Conservation (phyloP, 2,888 invertebrate genomes). For the Dynastes hyllus region DNA sequence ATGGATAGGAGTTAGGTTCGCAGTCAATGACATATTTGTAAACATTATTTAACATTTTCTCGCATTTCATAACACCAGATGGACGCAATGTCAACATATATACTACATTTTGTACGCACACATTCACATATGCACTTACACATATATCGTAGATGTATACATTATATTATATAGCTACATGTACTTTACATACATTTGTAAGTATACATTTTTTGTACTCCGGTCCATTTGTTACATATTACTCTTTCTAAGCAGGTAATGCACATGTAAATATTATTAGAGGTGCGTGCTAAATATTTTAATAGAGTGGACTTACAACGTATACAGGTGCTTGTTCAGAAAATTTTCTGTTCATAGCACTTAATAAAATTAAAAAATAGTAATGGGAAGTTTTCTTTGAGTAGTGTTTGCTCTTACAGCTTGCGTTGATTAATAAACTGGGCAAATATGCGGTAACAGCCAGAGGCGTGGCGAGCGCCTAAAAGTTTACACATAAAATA, state of each 20-base stretch:
- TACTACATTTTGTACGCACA: slow-evolving; percentile 16
- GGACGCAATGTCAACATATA: slow-evolving; percentile 41
- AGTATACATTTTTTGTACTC: neutral
- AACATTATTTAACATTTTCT: slow-evolving; percentile 50
- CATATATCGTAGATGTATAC: too few species aligned
- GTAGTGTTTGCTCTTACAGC: too few species aligned
- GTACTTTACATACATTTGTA: slow-evolving; percentile 3
- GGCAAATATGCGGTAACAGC: too few species aligned
- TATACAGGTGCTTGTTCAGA: neutral
- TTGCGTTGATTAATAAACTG: too few species aligned
- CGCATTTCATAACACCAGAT: slow-evolving; percentile 45
- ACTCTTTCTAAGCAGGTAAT: slow-evolving; percentile 30
- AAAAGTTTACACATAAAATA: too few species aligned
- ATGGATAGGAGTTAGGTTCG: slow-evolving; percentile 41
- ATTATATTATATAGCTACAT: too few species aligned
- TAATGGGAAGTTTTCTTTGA: too few species aligned
- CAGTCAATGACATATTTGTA: slow-evolving; percentile 51
- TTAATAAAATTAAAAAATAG: neutral
- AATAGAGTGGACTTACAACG: slow-evolving; percentile 1
- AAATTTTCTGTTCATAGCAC: too few species aligned
- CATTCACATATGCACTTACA: too few species aligned
- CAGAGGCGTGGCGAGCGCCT: too few species aligned
- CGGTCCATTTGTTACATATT: slow-evolving; percentile 36
- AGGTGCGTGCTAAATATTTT: slow-evolving; percentile 30
- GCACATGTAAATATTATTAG: slow-evolving; percentile 41